phyloP scores from a whole-genome alignment of 2,888 invertebrate genomes.

The Brachylomia viminalis region DNA sequence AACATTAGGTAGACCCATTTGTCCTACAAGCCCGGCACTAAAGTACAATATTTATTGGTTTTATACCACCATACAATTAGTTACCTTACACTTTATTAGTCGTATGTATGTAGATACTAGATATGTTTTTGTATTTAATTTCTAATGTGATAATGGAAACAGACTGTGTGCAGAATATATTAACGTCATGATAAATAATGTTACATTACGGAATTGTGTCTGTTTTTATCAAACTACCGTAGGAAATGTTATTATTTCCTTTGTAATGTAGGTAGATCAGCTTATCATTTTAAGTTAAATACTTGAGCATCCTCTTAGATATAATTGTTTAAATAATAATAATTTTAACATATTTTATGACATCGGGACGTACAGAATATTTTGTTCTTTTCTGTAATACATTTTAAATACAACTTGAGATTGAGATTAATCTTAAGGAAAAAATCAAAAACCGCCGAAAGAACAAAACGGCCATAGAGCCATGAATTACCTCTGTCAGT shows the following conservation, averaged over 20 bases:
- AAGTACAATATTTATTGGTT: conserved; percentile 8
- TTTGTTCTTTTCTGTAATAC: background rate
- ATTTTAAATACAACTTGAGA: too few species aligned
- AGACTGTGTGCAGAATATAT: conserved; percentile 15
- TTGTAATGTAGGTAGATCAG: background rate
- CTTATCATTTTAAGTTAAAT: background rate
- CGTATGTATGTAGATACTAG: background rate
- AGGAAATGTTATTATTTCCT: background rate
- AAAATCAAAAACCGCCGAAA: too few species aligned
- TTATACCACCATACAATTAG: background rate
- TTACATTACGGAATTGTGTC: background rate
- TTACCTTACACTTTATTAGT: conserved; percentile 6
- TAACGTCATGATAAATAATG: conserved; percentile 11
- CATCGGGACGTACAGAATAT: background rate
- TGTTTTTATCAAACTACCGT: background rate
- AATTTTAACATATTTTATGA: background rate
- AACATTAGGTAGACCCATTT: conserved; percentile 1
- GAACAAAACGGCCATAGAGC: background rate
- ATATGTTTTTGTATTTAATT: conserved; percentile 5
- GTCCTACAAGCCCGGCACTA: background rate
- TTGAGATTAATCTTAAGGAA: too few species aligned
- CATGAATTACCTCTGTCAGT: background rate
- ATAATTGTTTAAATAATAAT: background rate
- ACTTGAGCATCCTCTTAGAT: too few species aligned
- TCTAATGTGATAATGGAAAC: conserved; percentile 29